These are phyloP conservation scores for Portunus trituberculatus DNA, from an alignment of 1,140 invertebrate genomes.

Conservation along the genomic window DNA sequence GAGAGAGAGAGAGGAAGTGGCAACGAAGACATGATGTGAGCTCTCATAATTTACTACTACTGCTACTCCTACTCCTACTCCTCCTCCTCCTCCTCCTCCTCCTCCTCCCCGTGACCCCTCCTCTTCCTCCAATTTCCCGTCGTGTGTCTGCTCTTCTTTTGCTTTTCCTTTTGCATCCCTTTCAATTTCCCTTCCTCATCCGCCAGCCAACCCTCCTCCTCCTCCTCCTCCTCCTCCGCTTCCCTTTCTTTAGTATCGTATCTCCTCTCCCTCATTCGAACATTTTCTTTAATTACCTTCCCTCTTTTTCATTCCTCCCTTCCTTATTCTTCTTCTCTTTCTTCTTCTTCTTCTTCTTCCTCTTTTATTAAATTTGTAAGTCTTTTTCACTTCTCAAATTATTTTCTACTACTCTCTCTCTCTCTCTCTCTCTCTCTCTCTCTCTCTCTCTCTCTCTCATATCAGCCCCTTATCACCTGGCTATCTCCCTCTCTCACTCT, in stretches of 20 bases:
- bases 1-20: too few species aligned
- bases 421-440: too few species aligned
- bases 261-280: not conserved
- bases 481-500: not conserved
- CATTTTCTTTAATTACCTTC: not conserved
- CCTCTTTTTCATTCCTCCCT: not conserved
- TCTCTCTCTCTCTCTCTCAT: not conserved
- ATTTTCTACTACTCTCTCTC: too few species aligned
- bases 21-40: too few species aligned
- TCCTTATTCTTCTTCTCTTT: not conserved
- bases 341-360: not conserved
- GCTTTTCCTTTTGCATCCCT: not conserved
- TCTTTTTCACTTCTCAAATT: not conserved
- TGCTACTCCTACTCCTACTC: not conserved
- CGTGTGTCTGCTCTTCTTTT: not conserved
- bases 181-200: conserved; percentile 14
- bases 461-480: not conserved
- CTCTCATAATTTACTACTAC: too few species aligned
- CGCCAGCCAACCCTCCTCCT: not conserved
- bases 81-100: not conserved
- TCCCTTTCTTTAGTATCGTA: not conserved
- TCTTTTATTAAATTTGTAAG: not conserved
- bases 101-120: too few species aligned
- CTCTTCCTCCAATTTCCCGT: not conserved
- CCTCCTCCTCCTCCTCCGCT: not conserved